Base-by-base conservation (phyloP, 2,797 vertebrate genomes). In the Cryptoblepharus egeriae region DNA sequence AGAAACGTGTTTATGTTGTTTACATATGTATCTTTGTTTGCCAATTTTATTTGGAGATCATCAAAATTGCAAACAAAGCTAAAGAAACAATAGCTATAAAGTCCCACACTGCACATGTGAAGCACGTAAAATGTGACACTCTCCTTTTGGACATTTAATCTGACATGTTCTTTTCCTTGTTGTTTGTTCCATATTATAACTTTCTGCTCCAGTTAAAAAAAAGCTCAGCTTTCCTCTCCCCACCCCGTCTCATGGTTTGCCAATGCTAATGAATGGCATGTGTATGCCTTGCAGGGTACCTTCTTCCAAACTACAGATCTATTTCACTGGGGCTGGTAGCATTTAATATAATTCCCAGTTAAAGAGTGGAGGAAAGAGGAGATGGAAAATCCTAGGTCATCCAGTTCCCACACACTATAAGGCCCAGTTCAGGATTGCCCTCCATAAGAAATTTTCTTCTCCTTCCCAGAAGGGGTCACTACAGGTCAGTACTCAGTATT, bases 401-500 rank as follows among this genome's bases (percentile, higher is more conserved):
- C 1, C 61, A 88, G 82, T 92, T 92, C 88, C 87, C 90, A 90
- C 86, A 91, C 0, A 39, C 49, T 4, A 28, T 77, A 79, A 5
- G 2, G 0, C 69, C 45, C 35, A 77, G 63, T 68, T 35, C 86
- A 92, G 89, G 88, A 93, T 90, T 87, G 73, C 84, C 92, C 89
- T 86, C 90, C 88, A 35, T 81, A 75, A 78, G 84, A 88, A 82
- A 84, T 92, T 89, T 91, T 94, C 28, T 92, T 84, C 86, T 90
- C 78, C 84, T 89, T 93, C 92, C 91, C 92, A 92, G 92, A 93
- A 91, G 91, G 88, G 91, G 90, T 92, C 92, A 92, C 87, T 91
- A 74, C 90, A 93, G 90, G 89, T 92, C 88, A 92, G 80, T 0
- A 0, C 88, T 92, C 87, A 73, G 63, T 87, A 24, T 45, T 90